Conservation (phyloP, 2,797 vertebrate genomes). For the Eulemur coronatus region DNA sequence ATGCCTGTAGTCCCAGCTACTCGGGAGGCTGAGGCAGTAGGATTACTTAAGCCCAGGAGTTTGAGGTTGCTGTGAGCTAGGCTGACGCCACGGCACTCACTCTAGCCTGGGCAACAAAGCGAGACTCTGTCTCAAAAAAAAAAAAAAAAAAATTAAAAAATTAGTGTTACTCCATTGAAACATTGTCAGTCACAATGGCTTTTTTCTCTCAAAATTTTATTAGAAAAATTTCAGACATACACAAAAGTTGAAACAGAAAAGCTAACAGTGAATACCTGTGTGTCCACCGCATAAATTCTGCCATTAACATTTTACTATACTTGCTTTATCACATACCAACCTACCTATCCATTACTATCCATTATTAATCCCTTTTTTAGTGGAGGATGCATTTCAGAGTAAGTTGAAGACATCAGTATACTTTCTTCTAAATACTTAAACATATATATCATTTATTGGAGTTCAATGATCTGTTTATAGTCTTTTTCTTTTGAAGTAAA, state of each 20-base stretch:
- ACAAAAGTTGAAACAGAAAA: not conserved
- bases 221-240: slow-evolving; percentile 11
- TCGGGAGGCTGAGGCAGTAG: no score
- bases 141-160: no score
- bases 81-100: no score
- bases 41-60: no score
- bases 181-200: not conserved
- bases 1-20: no score
- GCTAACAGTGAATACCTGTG: not conserved
- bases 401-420: not conserved
- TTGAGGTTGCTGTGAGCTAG: no score
- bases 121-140: no score
- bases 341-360: not conserved
- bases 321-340: not conserved
- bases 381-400: not conserved
- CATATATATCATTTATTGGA: not conserved
- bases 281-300: not conserved
- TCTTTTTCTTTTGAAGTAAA: slow-evolving; percentile 27
- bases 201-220: not conserved
- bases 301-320: not conserved
- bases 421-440: not conserved
- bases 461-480: not conserved
- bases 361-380: not conserved
- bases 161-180: not conserved
- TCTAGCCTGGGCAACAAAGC: no score